phyloP scores from a whole-genome alignment of 2,113 vertebrate species.

The Phylloscopus trochiloides region DNA sequence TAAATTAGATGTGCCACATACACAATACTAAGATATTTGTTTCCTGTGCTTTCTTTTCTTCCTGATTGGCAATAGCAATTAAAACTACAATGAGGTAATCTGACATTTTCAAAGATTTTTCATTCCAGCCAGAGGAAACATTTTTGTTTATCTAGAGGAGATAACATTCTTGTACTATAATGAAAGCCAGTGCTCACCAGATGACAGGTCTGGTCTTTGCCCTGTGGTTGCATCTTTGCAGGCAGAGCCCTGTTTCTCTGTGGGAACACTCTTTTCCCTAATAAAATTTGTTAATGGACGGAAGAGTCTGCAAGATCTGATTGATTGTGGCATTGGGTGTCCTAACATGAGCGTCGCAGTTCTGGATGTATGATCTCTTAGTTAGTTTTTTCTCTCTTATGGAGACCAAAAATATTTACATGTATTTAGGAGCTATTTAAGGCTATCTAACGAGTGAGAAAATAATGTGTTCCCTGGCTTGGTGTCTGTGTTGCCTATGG shows the following conservation, averaged over 20 bases:
- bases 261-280: not conserved
- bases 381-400: not conserved
- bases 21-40: not conserved
- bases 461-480: not conserved
- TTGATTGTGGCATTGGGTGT: not conserved
- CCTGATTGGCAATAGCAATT: slow-evolving; percentile 37
- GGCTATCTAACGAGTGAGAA: not conserved
- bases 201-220: not conserved
- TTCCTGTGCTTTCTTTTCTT: slow-evolving; percentile 21
- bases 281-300: not conserved
- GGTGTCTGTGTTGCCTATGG: not conserved
- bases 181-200: not conserved
- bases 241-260: not conserved
- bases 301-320: not conserved
- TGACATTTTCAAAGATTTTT: slow-evolving; percentile 31
- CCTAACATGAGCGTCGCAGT: fast-evolving
- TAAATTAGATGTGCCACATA: not conserved
- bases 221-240: not conserved
- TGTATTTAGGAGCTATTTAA: not conserved
- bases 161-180: not conserved
- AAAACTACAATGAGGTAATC: slow-evolving; percentile 14
- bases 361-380: not conserved
- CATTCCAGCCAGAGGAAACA: not conserved
- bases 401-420: not conserved
- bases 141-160: slow-evolving; percentile 21